Conservation (phyloP, 2,113 vertebrate species). For the Microcebus tavaratra region DNA sequence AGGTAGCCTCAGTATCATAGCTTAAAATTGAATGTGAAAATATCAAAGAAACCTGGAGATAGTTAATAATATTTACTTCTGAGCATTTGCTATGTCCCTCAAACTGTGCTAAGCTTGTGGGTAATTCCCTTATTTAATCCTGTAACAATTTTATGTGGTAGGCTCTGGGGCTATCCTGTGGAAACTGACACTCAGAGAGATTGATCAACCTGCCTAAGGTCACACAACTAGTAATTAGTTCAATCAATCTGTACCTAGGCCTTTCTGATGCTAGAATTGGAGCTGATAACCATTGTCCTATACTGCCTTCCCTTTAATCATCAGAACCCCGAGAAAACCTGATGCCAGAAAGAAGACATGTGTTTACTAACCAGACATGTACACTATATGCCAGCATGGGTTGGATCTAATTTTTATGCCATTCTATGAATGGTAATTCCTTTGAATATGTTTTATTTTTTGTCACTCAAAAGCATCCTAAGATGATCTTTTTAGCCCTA, state of each 20-base stretch:
- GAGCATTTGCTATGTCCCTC: not conserved
- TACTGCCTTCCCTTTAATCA: not conserved
- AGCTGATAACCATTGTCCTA: not conserved
- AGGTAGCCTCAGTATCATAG: conserved; percentile 69
- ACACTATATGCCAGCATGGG: not conserved
- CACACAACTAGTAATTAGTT: not conserved
- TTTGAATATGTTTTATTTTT: not conserved
- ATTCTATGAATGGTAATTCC: not conserved
- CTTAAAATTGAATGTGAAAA: conserved; percentile 73
- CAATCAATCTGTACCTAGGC: not conserved
- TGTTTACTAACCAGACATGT: not conserved
- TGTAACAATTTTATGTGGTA: not conserved
- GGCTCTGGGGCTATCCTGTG: not conserved
- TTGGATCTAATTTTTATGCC: not conserved
- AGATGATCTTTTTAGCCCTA: not conserved
- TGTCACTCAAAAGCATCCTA: not conserved
- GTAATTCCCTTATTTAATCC: conserved; percentile 7
- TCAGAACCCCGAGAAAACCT: not conserved
- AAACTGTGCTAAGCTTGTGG: not conserved
- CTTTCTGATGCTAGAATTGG: not conserved
- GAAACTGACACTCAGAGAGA: not conserved
- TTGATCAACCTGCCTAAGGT: not conserved
- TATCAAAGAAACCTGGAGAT: conserved; percentile 74
- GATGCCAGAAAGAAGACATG: not conserved
- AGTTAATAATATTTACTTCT: conserved; percentile 41